phyloP scores from a whole-genome alignment of 2,888 invertebrate genomes.

The Ferrisia virgata region DNA sequence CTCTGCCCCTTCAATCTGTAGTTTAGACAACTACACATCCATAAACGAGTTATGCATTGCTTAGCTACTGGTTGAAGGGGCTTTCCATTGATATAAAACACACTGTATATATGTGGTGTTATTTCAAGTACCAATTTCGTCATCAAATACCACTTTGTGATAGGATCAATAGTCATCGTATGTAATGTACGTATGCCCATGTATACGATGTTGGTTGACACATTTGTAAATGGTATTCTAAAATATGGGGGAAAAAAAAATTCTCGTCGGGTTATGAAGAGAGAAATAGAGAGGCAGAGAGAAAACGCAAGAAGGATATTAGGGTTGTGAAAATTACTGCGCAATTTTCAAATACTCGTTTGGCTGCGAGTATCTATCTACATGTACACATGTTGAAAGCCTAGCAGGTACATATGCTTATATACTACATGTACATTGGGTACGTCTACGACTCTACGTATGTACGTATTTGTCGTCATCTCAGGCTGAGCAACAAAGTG shows the following conservation, averaged over 20 bases:
- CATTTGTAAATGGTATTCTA: too few species aligned
- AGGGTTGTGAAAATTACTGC: neutral
- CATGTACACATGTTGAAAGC: too few species aligned
- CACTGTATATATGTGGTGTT: too few species aligned
- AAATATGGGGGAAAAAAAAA: neutral
- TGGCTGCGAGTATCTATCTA: neutral
- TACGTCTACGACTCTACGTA: neutral
- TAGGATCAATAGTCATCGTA: neutral
- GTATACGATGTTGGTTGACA: neutral
- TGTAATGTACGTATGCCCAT: too few species aligned
- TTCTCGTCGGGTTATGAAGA: neutral
- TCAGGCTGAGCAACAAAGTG: neutral
- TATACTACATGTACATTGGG: too few species aligned
- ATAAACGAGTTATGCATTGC: too few species aligned
- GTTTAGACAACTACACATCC: too few species aligned
- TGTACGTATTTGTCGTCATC: neutral
- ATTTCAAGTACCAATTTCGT: neutral
- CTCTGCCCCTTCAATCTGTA: too few species aligned
- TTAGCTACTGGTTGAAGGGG: too few species aligned
- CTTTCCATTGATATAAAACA: too few species aligned
- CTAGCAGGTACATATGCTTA: too few species aligned
- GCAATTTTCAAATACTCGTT: slow-evolving; percentile 37
- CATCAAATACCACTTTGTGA: neutral
- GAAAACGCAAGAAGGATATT: too few species aligned
- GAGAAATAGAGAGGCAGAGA: neutral